phyloP scores from a whole-genome alignment of 1,140 invertebrate species.

The Achatina immaculata region DNA sequence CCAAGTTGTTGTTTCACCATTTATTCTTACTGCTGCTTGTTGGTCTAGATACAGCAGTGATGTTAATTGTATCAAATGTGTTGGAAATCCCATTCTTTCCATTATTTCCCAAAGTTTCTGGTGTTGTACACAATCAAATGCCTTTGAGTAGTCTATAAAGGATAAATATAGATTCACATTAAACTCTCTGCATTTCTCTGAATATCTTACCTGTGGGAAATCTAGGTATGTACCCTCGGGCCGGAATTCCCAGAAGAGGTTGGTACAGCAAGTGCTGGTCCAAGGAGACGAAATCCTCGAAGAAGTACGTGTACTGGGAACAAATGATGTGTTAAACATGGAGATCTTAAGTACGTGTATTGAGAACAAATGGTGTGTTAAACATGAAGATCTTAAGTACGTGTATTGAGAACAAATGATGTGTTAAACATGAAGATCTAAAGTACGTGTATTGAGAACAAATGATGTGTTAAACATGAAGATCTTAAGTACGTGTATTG shows the following conservation, averaged over 20 bases:
- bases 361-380: not conserved
- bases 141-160: too few relatives aligned
- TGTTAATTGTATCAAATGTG: too few relatives aligned
- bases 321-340: conserved; percentile 10
- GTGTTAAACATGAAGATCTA: not conserved
- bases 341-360: not conserved
- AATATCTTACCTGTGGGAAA: conserved; percentile 61
- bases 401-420: conserved; percentile 60
- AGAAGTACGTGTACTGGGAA: conserved; percentile 68
- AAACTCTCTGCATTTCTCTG: too few relatives aligned
- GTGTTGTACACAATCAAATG: too few relatives aligned
- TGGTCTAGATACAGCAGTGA: too few relatives aligned
- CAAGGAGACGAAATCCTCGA: conserved; percentile 64
- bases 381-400: conserved; percentile 46
- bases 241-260: conserved; percentile 68
- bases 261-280: conserved; percentile 64
- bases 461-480: not conserved
- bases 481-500: conserved; percentile 63
- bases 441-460: not conserved
- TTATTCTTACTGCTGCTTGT: too few relatives aligned
- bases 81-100: too few relatives aligned
- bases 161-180: too few relatives aligned
- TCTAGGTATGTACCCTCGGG: conserved; percentile 61
- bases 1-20: too few relatives aligned
- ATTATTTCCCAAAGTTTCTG: too few relatives aligned